Base-by-base conservation (phyloP, 1,140 invertebrate species). In the Tyrophagus putrescentiae region DNA sequence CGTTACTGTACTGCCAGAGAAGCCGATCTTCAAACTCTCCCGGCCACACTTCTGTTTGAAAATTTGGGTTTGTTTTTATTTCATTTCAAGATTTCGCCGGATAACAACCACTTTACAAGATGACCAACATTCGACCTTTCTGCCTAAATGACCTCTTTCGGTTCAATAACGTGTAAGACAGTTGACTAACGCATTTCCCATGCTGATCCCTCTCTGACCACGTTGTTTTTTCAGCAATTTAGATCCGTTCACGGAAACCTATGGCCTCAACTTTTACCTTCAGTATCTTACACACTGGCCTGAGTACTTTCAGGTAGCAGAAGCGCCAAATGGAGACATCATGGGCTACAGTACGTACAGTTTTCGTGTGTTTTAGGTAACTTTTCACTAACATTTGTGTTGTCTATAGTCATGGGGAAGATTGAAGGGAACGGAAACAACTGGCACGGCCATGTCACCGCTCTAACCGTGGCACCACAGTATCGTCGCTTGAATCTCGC, bases 371-470 rank as follows among this genome's bases (percentile, higher is more conserved):
- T 57, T 44, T 28, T 52, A 45, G 62, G 62, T 16, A 61, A 60
- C 53, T 64, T 66, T 67, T 59, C 6, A 33, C 39, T 27, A 2
- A 53, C 7, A 29, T 42, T n/a, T 63, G 62, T 57, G 65, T 59
- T 61, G 58, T 66, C 77, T 78, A 61, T 67, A 96, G 91, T 98
- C 50, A 98, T 98, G 93, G 95, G 93, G 31, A 98, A 98, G 76
- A 85, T 92, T 11, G 95, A 99, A 78, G 95, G 94, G 0, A 79
- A 81, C 67, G 82, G 84, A 61, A 87, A 95, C 68, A 86, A 92
- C 70, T 98, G 92, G 92, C 95, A 98, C 79, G 95, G 95, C 1
- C 95, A 99, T 76, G 94, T 98, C 2, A 98, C 95, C 21, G 93
- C 93, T 16, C 75, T 99, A 6, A 94, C 91, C 29, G 91, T 98